Evolutionary conservation across 2,797 vertebrate genomes (phyloP), one percentile per base, ranked within the genome.

Genomic region (Myotis daubentonii): DNA sequence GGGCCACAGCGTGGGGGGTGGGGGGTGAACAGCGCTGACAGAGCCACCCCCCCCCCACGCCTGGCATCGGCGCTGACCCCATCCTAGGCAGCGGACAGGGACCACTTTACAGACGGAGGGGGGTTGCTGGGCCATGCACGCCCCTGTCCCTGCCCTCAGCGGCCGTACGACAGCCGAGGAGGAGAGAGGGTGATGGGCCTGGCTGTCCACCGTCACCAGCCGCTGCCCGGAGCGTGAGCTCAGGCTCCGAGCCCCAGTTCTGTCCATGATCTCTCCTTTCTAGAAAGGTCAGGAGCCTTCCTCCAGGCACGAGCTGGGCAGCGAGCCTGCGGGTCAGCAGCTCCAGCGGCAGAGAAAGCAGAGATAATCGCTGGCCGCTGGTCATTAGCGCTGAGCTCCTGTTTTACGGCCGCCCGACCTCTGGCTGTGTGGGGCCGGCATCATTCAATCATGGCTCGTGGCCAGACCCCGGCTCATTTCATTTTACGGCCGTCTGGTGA

Each of bases 401-500:
- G 70, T 5, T 93, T 94, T 66, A 93, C 41, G 89, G 96, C 94
- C 76, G 89, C 96, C 82, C 75, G 96, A 95, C 96, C 94, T 94
- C 90, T 92, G 76, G 82, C 95, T 94, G 89, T 83, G 81, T 75
- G 97, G 97, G 96, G 97, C 95, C 38, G 91, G 90, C 94, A 91
- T 96, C 96, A 89, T 95, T 97, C 95, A 94, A 91, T 97, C 96
- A 96, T 91, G 96, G 97, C 95, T 97, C 66, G 91, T 0, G 84
- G 95, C 94, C 98, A 97, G 98, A 96, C 97, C 96, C 98, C 87
- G 95, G 84, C 96, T 95, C 96, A 91, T 97, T 97, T 96, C 91
- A 70, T 98, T 98, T 98, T 98, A 98, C 78, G 92, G 97, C 97
- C 87, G 97, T 98, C 98, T 98, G 97, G 95, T 94, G 98, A 97